A percentile compares a stretch with the other conserved stretches of the same genome.
phyloP scores from a whole-genome alignment of 2,888 invertebrate genomes.

The Drosophila tripunctata region DNA sequence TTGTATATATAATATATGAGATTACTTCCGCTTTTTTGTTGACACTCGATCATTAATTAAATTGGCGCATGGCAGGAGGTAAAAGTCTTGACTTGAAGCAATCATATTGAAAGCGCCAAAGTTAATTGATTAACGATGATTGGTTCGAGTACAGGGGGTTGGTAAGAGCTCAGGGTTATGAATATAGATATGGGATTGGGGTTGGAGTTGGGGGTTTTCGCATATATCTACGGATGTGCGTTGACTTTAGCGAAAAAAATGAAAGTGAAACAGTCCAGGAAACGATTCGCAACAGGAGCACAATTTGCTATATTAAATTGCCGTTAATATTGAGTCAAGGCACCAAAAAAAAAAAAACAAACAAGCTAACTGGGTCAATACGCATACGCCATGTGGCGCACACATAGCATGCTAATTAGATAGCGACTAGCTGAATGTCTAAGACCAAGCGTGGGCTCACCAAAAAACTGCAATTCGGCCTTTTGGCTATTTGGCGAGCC shows the following conservation, averaged over 20 bases:
- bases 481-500: slow-evolving; percentile 45
- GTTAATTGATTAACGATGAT: slow-evolving; percentile 71
- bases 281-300: slow-evolving; percentile 52
- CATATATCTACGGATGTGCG: slow-evolving; percentile 13
- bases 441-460: slow-evolving; percentile 1
- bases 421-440: slow-evolving; percentile 25
- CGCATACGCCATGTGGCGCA: slow-evolving; percentile 38
- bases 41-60: slow-evolving; percentile 78
- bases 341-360: background rate
- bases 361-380: slow-evolving; percentile 49
- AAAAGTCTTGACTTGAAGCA: slow-evolving; percentile 16
- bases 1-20: slow-evolving; percentile 48
- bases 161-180: background rate
- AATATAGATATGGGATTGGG: background rate
- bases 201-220: background rate
- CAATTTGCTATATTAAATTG: slow-evolving; percentile 75
- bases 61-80: slow-evolving; percentile 51
- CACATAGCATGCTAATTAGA: slow-evolving; percentile 30
- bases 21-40: slow-evolving; percentile 52
- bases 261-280: background rate
- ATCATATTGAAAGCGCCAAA: slow-evolving; percentile 65
- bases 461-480: slow-evolving; percentile 34
- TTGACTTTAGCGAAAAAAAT: slow-evolving; percentile 11
- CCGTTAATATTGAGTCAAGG: slow-evolving; percentile 28
- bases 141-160: background rate